phyloP scores from a whole-genome alignment of 2,113 vertebrate genomes.

The Brevimyrus niger region DNA sequence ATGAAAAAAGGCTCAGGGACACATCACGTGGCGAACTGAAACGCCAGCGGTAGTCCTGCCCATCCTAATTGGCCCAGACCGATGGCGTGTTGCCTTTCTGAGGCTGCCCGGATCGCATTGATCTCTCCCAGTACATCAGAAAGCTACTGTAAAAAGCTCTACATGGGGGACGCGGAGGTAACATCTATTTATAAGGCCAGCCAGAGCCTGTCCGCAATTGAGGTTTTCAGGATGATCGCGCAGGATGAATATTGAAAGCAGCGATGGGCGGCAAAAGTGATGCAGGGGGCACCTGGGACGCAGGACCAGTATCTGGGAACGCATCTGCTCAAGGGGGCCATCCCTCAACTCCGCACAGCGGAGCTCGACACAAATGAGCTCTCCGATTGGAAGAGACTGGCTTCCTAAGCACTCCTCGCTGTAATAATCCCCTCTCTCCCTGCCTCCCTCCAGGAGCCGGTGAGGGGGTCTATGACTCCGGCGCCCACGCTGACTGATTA shows the following conservation, averaged over 20 bases:
- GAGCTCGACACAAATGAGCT: not conserved
- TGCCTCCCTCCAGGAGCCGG: not conserved
- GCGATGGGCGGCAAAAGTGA: not conserved
- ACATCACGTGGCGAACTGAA: not conserved
- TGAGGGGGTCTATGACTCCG: constrained; percentile 8
- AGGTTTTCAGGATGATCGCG: not conserved
- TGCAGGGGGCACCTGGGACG: not conserved
- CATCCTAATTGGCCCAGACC: not conserved
- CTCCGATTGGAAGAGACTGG: constrained; percentile 6
- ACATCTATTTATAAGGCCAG: not conserved
- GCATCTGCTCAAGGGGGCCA: not conserved
- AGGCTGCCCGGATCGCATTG: not conserved
- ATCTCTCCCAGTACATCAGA: not conserved
- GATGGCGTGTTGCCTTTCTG: not conserved
- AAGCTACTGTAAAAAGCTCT: not conserved
- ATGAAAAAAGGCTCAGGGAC: not conserved
- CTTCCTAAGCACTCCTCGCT: constrained; percentile 12
- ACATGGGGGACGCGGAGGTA: not conserved
- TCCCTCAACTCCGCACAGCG: not conserved
- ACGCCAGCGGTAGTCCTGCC: not conserved
- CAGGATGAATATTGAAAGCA: not conserved
- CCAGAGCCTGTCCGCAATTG: no score
- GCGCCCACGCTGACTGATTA: constrained; percentile 43
- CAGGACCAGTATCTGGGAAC: not conserved
- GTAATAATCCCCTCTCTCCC: not conserved